Percentiles rank a stretch among this genome's conserved stretches.
Conservation (phyloP, 2,888 invertebrate genomes). For the Caprella mutica region DNA sequence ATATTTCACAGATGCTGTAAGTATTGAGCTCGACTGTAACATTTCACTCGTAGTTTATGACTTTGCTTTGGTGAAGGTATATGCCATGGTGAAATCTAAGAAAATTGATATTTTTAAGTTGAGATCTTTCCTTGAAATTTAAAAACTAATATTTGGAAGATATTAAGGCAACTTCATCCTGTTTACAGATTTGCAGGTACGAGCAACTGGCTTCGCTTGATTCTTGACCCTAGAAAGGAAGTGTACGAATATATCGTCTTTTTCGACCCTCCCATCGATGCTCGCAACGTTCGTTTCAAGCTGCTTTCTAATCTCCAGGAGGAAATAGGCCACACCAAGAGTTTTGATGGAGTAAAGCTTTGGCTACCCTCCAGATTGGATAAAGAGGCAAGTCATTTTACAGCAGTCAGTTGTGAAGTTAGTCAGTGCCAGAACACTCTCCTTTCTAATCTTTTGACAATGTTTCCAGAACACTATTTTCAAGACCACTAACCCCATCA, state of each 20-base stretch:
- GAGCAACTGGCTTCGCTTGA: conserved; percentile 26
- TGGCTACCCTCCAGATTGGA: conserved; percentile 27
- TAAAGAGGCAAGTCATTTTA: conserved; percentile 22
- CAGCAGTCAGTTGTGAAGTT: no score
- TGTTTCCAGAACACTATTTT: background rate
- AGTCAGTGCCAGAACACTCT: no score
- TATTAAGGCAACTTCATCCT: background rate
- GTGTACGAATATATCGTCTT: conserved; percentile 33
- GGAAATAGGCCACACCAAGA: conserved; percentile 22
- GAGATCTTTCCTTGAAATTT: no score
- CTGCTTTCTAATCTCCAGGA: conserved; percentile 20
- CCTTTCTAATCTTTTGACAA: no score
- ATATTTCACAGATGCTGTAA: no score
- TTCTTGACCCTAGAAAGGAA: conserved; percentile 15
- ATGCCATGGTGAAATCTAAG: no score
- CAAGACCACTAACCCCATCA: conserved; percentile 9
- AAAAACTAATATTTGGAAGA: no score
- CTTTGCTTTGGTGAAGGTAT: no score
- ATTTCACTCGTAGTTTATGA: no score
- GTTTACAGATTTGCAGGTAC: conserved; percentile 8
- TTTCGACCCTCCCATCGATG: conserved; percentile 29
- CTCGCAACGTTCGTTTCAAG: conserved; percentile 17
- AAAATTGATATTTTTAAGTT: no score
- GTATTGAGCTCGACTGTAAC: no score
- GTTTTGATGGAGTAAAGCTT: conserved; percentile 29